Percentiles rank a stretch among this genome's conserved stretches.
These are phyloP conservation scores for human (Homo sapiens) DNA, from an alignment of 2,113 vertebrate genomes.

Conservation along the genomic window DNA sequence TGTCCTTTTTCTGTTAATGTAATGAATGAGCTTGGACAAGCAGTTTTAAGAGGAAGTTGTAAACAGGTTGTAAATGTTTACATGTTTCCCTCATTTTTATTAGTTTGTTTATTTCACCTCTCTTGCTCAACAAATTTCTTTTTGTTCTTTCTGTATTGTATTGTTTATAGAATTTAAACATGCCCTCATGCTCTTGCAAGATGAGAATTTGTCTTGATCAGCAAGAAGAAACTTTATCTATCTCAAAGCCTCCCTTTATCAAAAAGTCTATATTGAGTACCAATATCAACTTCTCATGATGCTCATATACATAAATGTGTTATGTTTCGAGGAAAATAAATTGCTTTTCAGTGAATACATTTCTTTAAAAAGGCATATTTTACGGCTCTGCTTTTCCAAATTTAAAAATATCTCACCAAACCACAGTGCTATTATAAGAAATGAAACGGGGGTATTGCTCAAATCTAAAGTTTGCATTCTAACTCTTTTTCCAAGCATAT, in stretches of 20 bases:
- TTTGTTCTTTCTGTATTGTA: neutral
- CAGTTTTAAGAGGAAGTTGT: neutral
- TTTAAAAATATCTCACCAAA: conserved; percentile 58
- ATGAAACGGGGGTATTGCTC: neutral
- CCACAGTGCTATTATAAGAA: conserved; percentile 55
- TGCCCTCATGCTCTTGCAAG: neutral
- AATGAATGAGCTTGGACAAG: neutral
- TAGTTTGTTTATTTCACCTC: neutral
- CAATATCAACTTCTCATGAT: neutral
- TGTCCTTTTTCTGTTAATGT: neutral
- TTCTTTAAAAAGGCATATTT: conserved; percentile 36
- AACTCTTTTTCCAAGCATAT: conserved; percentile 42
- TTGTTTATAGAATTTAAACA: neutral
- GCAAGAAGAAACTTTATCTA: neutral
- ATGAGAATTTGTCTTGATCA: neutral
- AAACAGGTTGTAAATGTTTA: neutral
- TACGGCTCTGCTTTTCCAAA: neutral
- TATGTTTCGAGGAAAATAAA: conserved; percentile 57
- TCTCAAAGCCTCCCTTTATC: neutral
- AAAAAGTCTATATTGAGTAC: neutral
- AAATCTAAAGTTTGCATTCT: conserved; percentile 62
- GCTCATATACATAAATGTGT: neutral
- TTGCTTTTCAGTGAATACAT: conserved; percentile 37
- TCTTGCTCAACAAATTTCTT: neutral
- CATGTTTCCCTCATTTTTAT: neutral